Base-by-base conservation (phyloP, 1,140 invertebrate genomes). In the Paramacrobiotus metropolitanus region DNA sequence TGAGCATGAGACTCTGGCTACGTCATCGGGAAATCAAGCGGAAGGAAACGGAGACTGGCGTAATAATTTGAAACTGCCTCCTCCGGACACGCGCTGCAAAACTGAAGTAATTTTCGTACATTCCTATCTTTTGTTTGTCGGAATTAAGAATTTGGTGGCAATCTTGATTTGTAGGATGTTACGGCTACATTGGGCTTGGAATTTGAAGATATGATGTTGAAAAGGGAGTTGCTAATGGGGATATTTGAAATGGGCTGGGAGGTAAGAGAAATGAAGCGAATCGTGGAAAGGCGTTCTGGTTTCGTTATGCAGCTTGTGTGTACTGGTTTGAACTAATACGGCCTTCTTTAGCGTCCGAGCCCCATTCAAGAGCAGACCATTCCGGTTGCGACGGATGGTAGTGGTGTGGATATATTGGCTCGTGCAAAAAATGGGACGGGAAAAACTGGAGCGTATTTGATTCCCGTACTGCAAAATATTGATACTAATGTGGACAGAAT, bases 211-310 rank as follows among this genome's bases (percentile, higher is more conserved):
- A 98, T 95, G 77, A 96, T 92, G 75, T 77, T 99, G 62, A 93
- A 92, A 75, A 79, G 94, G 68, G 88, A 95, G 76, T 78, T 99
- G 67, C 77, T 99, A 62, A 99, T 98, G 93, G 95, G 94, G 66
- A 98, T 99, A 71, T 99, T 97, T 75, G 95, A 99, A 74, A 98
- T 98, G 77, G 95, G 95, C 59, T 99, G 95, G 95, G 95, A 99
- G 72, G 91, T 90, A 73, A 55, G 48, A 20, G 24, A n/a, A n/a
- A n/a, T n/a, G n/a, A n/a, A n/a, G n/a, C n/a, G n/a, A n/a, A n/a
- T n/a, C n/a, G n/a, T n/a, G n/a, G n/a, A n/a, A n/a, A n/a, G n/a
- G n/a, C n/a, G n/a, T n/a, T n/a, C n/a, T n/a, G n/a, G n/a, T n/a
- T n/a, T n/a, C n/a, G n/a, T n/a, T n/a, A n/a, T n/a, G n/a, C n/a